Conservation (phyloP, 1,140 invertebrate species). For the Pseudomyrmex cubaensis region DNA sequence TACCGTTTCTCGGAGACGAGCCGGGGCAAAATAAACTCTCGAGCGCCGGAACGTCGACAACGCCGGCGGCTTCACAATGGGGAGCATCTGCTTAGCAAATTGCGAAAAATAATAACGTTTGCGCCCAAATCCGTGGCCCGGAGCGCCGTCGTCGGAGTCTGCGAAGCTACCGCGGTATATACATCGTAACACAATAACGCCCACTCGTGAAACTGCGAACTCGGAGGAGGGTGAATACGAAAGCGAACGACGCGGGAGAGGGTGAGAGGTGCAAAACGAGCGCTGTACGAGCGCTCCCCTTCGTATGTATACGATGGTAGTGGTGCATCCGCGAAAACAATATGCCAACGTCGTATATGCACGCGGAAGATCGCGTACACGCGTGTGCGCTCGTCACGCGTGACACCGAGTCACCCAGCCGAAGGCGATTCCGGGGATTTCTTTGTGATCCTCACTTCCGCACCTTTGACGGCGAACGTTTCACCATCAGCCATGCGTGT, state of each 20-base stretch:
- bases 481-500: slow-evolving; percentile 1
- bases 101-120: slow-evolving; percentile 83
- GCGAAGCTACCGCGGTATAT: slow-evolving; percentile 35
- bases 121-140: slow-evolving; percentile 61
- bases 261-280: slow-evolving; percentile 58
- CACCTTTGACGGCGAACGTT: slow-evolving; percentile 30
- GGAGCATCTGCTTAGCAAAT: slow-evolving; percentile 80
- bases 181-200: slow-evolving; percentile 69
- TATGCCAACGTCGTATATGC: slow-evolving; percentile 32
- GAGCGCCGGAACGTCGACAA: slow-evolving; percentile 7
- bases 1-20: slow-evolving; percentile 29
- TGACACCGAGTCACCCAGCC: slow-evolving; percentile 32
- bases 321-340: slow-evolving; percentile 56
- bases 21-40: slow-evolving; percentile 66
- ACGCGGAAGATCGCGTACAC: slow-evolving; percentile 4
- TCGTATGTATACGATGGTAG: not conserved
- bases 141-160: slow-evolving; percentile 36
- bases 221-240: slow-evolving; percentile 47
- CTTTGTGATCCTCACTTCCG: slow-evolving; percentile 43
- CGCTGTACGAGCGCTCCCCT: slow-evolving; percentile 33
- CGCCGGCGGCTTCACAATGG: slow-evolving; percentile 71
- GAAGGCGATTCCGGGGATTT: slow-evolving; percentile 49
- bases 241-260: not conserved
- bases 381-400: slow-evolving; percentile 3
- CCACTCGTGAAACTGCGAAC: slow-evolving; percentile 65